phyloP scores from a whole-genome alignment of 92 coral and sea anemone species.

The Bergia sp. region DNA sequence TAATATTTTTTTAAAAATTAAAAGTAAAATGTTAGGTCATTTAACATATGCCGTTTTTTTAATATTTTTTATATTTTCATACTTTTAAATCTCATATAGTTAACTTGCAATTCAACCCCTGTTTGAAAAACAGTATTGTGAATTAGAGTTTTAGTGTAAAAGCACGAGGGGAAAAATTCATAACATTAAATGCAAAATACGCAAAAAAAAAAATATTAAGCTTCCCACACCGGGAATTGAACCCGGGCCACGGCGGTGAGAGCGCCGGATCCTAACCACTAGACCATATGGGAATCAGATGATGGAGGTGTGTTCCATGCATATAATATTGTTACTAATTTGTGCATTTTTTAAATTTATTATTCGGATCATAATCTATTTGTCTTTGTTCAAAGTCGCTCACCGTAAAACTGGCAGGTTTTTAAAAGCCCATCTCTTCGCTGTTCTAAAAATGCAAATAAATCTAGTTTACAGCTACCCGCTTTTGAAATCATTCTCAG shows the following conservation, averaged over 20 bases:
- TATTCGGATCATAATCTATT: neutral
- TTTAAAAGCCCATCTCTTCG: neutral
- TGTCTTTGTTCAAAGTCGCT: constrained; percentile 6
- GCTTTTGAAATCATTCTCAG: neutral
- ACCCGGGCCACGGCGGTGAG: constrained; percentile 99
- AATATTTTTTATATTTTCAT: no score
- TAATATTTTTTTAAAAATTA: no score
- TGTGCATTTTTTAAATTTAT: neutral
- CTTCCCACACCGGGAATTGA: constrained; percentile 99
- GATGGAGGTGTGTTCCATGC: neutral
- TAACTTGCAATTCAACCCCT: no score
- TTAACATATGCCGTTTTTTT: no score
- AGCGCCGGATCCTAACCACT: constrained; percentile 99
- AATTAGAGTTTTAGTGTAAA: no score
- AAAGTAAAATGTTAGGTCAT: no score
- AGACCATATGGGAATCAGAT: constrained; percentile 89
- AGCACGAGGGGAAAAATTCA: no score
- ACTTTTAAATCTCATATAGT: no score
- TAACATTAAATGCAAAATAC: no score
- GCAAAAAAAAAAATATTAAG: neutral
- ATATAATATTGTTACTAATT: neutral
- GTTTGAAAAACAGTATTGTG: no score
- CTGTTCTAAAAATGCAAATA: neutral
- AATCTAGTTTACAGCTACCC: neutral
- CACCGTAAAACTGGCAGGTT: neutral